phyloP scores from a whole-genome alignment of 53 echinoderm and acorn worm species.

The Holothuria scabra region DNA sequence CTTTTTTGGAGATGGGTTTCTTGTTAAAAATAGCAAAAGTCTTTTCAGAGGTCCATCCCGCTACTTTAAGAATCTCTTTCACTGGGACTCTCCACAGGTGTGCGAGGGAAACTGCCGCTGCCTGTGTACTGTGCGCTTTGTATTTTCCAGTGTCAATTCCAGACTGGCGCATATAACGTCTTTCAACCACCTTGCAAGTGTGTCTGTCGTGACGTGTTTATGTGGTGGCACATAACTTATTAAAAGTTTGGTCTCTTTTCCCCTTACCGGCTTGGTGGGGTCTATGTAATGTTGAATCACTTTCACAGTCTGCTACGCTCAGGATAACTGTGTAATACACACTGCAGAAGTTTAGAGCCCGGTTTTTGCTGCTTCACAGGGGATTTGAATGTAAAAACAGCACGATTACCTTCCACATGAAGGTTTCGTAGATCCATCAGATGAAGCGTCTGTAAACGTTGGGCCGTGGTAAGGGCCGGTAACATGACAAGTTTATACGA shows the following conservation, averaged over 20 bases:
- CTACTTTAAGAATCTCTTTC: constrained; percentile 1
- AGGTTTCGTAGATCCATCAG: not conserved
- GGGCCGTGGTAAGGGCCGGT: constrained; percentile 2
- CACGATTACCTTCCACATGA: not conserved
- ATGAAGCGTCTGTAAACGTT: not conserved
- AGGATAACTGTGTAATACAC: not conserved
- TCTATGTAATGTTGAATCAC: constrained; percentile 12
- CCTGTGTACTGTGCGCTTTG: constrained; percentile 30
- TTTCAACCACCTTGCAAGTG: not conserved
- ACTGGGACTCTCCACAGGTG: not conserved
- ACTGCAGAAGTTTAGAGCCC: not conserved
- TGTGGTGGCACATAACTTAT: constrained; percentile 11
- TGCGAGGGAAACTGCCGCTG: not conserved
- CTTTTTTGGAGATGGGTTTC: constrained; percentile 9
- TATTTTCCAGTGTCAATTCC: constrained; percentile 10
- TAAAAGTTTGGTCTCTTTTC: not conserved
- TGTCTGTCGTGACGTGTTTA: not conserved
- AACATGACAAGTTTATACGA: constrained; percentile 5
- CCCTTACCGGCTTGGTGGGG: not conserved
- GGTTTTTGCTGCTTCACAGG: not conserved
- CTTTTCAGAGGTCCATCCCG: constrained; percentile 4
- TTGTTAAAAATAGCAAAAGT: constrained; percentile 24
- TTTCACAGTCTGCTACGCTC: not conserved
- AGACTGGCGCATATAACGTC: not conserved
- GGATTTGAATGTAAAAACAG: not conserved